These are phyloP conservation scores for Ceratoteleas bidentatus DNA, from an alignment of 1,140 invertebrate species.

Conservation along the genomic window DNA sequence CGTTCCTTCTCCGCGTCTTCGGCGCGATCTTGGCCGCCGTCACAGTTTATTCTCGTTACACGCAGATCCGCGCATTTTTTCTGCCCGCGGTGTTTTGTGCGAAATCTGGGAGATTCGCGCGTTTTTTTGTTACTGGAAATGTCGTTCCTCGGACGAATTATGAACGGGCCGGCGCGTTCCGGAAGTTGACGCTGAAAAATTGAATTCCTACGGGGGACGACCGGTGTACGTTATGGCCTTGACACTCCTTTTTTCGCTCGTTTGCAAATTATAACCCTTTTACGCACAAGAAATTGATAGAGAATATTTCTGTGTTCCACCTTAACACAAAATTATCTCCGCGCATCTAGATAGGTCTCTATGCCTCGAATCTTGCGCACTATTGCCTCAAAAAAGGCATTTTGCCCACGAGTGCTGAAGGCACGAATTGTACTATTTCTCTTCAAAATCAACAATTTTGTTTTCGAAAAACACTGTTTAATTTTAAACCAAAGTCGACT, in stretches of 20 bases:
- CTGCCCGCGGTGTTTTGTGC: constrained; percentile 22
- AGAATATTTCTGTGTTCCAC: too few relatives aligned
- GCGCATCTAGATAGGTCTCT: too few relatives aligned
- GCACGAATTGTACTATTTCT: too few relatives aligned
- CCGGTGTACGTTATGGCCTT: background rate
- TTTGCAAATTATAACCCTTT: background rate
- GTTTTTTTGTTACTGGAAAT: constrained; percentile 52
- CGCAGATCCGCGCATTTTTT: constrained; percentile 40
- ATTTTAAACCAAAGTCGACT: constrained; percentile 19
- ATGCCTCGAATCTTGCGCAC: too few relatives aligned
- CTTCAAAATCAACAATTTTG: too few relatives aligned
- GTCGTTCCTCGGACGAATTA: constrained; percentile 46
- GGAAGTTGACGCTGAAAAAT: constrained; percentile 26
- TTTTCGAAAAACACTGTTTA: constrained; percentile 3
- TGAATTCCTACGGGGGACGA: constrained; percentile 15
- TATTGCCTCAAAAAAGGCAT: too few relatives aligned
- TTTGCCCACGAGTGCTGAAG: too few relatives aligned
- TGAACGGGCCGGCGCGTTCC: constrained; percentile 14
- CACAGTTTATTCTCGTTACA: constrained; percentile 61
- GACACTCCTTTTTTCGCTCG: background rate
- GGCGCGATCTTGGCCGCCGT: constrained; percentile 38
- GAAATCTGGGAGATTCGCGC: constrained; percentile 40
- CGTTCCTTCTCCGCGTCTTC: constrained; percentile 41
- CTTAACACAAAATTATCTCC: too few relatives aligned
- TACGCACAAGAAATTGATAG: too few relatives aligned